Conservation (phyloP, 2,113 vertebrate genomes). For the Rhinolophus ferrumequinum region DNA sequence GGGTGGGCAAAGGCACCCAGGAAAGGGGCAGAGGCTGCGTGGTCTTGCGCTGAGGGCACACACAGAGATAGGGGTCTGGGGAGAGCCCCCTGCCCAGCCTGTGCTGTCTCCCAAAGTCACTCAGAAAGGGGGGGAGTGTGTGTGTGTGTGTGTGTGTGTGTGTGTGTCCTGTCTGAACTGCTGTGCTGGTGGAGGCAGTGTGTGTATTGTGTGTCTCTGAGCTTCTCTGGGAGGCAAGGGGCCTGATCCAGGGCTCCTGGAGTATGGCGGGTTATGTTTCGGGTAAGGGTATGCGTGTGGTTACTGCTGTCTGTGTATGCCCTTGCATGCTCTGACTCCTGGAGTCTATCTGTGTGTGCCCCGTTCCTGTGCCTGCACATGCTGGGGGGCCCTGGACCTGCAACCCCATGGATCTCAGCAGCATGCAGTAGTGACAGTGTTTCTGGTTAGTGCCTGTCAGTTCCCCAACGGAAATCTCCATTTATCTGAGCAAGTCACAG, state of each 20-base stretch:
- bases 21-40: conserved; percentile 82
- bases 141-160: neutral
- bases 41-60: conserved; percentile 52
- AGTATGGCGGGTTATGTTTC: neutral
- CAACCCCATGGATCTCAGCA: conserved; percentile 40
- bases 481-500: conserved; percentile 61
- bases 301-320: neutral
- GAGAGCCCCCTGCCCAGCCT: neutral
- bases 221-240: neutral
- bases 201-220: neutral
- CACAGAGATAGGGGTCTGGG: neutral
- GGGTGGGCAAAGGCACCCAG: conserved; percentile 55
- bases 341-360: neutral
- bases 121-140: neutral
- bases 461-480: conserved; percentile 61
- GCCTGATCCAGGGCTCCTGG: neutral
- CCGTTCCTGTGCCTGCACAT: neutral
- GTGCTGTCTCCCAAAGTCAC: neutral
- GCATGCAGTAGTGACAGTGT: conserved; percentile 48
- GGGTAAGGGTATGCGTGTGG: neutral
- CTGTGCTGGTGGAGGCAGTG: neutral
- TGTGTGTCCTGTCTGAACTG: neutral
- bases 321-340: neutral
- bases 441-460: conserved; percentile 73
- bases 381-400: neutral